Evolutionary conservation across 2,888 invertebrate genomes (phyloP), one percentile per base, ranked within the genome.

Genomic region (Incurvaria masculella): DNA sequence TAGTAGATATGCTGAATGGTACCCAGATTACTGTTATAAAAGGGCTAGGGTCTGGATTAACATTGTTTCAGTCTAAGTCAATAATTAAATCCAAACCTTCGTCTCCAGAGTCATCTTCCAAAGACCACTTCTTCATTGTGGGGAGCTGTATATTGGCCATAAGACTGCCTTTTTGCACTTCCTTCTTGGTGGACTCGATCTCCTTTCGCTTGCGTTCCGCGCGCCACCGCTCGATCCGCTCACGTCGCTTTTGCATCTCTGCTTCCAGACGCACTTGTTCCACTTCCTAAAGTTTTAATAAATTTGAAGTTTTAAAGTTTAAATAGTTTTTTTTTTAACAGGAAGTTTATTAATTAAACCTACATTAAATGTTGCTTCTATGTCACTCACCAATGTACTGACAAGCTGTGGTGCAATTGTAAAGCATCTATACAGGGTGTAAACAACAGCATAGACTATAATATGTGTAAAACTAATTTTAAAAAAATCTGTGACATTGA

Each of bases 101-200:
- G 65, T 97, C 97, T 53, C 93, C 94, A 53, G 94, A 96, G 62
- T 98, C 97, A 68, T 97, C 96, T 67, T 97, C 95, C 47, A 97
- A 74, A 49, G 94, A 95, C 94, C 97, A 97, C 62, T 94, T 93
- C 69, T 95, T 96, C 1, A 78, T 69, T 19, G 78, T 66, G 0
- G 82, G 78, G 53, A 79, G 57, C 58, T 84, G 85, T 49, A 85
- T 79, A 57, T 75, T 83, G 33, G 82, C 82, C 47, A 83, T 65
- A 42, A 86, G 68, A 23, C 84, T 80, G 51, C 86, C 85, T 59
- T 89, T 85, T 53, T 85, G 79, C 27, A 79, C 84, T 59, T 91
- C 91, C 59, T 89, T 89, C 63, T 89, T 91, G 4, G 86, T 87
- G 5, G 86, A 83, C 63, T 93, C 91, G 38, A 92, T 68, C 62